Base-by-base conservation (phyloP, 2,797 vertebrate species). In the Lemur catta region DNA sequence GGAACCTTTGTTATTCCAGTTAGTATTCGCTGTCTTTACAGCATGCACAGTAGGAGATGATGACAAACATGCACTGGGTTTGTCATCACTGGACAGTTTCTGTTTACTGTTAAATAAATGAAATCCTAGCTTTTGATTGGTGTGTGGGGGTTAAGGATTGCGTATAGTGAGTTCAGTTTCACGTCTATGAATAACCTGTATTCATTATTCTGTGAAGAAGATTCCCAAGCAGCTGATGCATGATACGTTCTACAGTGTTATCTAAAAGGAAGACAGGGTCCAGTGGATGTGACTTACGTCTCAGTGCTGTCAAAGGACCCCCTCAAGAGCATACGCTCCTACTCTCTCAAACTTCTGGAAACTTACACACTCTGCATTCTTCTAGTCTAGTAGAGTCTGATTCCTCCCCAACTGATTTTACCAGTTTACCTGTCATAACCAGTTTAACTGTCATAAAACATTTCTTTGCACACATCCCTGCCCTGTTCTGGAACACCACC, bases 11-110 rank as follows among this genome's bases (percentile, higher is more conserved):
- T 6, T 30, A 84, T 95, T 96, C 79, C 82, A 76, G 12, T 89
- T 65, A 91, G 9, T 48, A 55, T 94, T 81, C 59, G 9, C 94
- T 94, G 20, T 96, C 85, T 88, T 96, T 93, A 75, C 3, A 24
- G 28, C 41, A 72, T 93, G 38, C 59, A 89, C 59, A 89, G 12
- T 50, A 57, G 81, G 79, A 76, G 11, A 38, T 24, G 48, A 57
- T 89, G 63, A 17, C 63, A 65, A n/a, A n/a, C 30, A 65, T 7
- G 30, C 26, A 71, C 96, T 91, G 82, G 10, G 35, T 89, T 82
- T 96, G 48, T 89, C 50, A 38, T 50, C 75, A 28, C 10, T 85
- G 89, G 43, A 65, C 41, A 86, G 46, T 95, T 95, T 84, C n/a
- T 75, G 24, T 86, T 86, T 92, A 80, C 52, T 84, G 4, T 69